phyloP scores from a whole-genome alignment of 2,797 vertebrate species.

The Eleutherodactylus coqui region DNA sequence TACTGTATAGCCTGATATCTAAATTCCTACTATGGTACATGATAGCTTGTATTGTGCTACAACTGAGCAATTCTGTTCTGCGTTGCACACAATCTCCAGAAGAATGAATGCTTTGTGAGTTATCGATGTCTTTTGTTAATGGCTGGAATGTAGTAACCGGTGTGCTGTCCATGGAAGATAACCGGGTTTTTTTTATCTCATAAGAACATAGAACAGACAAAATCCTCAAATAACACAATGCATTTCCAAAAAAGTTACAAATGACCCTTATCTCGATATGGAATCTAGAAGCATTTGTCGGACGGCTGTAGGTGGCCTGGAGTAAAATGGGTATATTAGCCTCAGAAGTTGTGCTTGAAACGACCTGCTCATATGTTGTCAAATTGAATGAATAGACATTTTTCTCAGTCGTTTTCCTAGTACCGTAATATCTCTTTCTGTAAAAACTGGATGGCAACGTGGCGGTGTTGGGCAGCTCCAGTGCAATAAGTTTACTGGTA shows the following conservation, averaged over 20 bases:
- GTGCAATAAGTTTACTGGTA: not conserved
- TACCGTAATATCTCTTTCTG: not conserved
- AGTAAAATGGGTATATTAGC: not conserved
- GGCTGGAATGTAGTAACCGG: constrained; percentile 22
- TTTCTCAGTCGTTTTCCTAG: no score
- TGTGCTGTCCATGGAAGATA: constrained; percentile 52
- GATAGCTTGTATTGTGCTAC: constrained; percentile 41
- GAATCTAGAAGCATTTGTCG: constrained; percentile 27
- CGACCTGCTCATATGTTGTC: constrained; percentile 10
- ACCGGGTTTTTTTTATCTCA: constrained; percentile 30
- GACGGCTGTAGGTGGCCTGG: not conserved
- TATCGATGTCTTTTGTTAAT: constrained; percentile 41
- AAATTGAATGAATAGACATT: no score
- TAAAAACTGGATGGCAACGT: not conserved
- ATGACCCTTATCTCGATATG: constrained; percentile 49
- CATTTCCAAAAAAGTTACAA: constrained; percentile 29
- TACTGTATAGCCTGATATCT: not conserved
- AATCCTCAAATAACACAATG: constrained; percentile 32
- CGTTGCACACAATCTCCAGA: constrained; percentile 2
- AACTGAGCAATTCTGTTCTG: constrained; percentile 10
- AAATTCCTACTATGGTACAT: constrained; percentile 9
- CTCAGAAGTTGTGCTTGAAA: not conserved
- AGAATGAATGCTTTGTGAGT: constrained; percentile 34
- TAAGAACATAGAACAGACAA: constrained; percentile 49
- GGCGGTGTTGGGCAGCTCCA: not conserved